Percentiles rank a stretch among this genome's conserved stretches.
phyloP scores from a whole-genome alignment of 2,113 vertebrate genomes.

The Neodon shergylaensis region DNA sequence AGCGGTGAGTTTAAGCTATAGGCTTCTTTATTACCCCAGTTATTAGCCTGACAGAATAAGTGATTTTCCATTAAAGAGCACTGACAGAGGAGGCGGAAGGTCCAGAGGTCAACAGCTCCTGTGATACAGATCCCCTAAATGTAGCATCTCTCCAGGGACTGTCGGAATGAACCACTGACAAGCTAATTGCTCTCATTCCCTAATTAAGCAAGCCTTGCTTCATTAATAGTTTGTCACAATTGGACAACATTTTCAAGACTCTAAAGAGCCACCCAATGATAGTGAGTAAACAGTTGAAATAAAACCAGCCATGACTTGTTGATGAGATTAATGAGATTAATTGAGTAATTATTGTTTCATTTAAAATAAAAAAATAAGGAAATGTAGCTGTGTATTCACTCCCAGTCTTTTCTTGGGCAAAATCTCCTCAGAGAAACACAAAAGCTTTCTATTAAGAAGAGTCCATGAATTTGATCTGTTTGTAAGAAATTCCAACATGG shows the following conservation, averaged over 20 bases:
- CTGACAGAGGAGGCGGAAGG: constrained; percentile 90
- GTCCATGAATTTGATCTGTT: constrained; percentile 26
- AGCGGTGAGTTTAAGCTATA: constrained; percentile 91
- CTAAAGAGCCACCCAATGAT: constrained; percentile 81
- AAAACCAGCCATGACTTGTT: constrained; percentile 76
- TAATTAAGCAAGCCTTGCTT: constrained; percentile 86
- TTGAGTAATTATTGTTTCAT: constrained; percentile 76
- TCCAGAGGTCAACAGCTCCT: constrained; percentile 95
- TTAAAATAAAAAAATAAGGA: constrained; percentile 71
- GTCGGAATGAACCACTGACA: constrained; percentile 93
- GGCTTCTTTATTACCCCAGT: constrained; percentile 90
- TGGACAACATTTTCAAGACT: constrained; percentile 81
- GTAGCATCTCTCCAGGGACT: constrained; percentile 84
- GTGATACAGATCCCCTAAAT: constrained; percentile 91
- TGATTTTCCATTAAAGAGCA: constrained; percentile 93
- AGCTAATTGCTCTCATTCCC: constrained; percentile 92
- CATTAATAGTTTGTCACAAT: constrained; percentile 84
- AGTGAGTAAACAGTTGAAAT: constrained; percentile 83
- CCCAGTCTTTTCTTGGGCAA: constrained; percentile 18
- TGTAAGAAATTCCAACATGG: constrained; percentile 41
- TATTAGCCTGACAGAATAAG: constrained; percentile 91
- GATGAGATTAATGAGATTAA: constrained; percentile 81
- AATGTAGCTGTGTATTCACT: constrained; percentile 28
- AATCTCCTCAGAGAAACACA: constrained; percentile 41
- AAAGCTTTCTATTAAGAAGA: constrained; percentile 56